Percentiles rank a stretch among this genome's conserved stretches.
These are phyloP conservation scores for Campylomormyrus numenius DNA, from an alignment of 2,113 vertebrate genomes.

Conservation along the genomic window DNA sequence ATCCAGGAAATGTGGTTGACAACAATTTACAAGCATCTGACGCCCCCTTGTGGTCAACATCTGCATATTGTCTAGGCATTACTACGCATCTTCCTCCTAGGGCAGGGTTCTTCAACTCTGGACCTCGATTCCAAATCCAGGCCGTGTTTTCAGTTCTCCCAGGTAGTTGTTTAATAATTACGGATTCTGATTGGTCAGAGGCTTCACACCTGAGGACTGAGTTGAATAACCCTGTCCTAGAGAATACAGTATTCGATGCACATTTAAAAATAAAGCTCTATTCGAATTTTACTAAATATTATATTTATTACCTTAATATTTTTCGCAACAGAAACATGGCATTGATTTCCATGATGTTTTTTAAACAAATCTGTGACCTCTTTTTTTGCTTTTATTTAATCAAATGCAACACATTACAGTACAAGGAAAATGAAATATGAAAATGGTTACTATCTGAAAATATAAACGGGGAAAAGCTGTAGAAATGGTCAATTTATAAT, in stretches of 20 bases:
- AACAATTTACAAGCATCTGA: background rate
- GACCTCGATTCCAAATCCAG: no score
- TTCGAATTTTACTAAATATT: background rate
- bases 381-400: constrained; percentile 61
- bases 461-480: constrained; percentile 5
- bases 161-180: no score
- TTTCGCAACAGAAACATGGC: background rate
- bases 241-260: background rate
- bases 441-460: constrained; percentile 18
- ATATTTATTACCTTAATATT: background rate
- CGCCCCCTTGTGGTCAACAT: constrained; percentile 4
- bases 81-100: background rate
- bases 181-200: no score
- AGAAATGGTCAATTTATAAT: background rate
- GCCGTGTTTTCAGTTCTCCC: no score
- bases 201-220: no score
- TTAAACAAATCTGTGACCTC: background rate
- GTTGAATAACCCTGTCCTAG: no score
- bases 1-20: background rate
- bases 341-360: background rate
- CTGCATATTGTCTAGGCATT: background rate
- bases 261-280: background rate
- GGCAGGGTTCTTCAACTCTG: no score
- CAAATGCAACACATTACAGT: constrained; percentile 51
- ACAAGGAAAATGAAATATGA: constrained; percentile 49